These are phyloP conservation scores for Columba janthina DNA, from an alignment of 2,113 vertebrate species.

Conservation along the genomic window DNA sequence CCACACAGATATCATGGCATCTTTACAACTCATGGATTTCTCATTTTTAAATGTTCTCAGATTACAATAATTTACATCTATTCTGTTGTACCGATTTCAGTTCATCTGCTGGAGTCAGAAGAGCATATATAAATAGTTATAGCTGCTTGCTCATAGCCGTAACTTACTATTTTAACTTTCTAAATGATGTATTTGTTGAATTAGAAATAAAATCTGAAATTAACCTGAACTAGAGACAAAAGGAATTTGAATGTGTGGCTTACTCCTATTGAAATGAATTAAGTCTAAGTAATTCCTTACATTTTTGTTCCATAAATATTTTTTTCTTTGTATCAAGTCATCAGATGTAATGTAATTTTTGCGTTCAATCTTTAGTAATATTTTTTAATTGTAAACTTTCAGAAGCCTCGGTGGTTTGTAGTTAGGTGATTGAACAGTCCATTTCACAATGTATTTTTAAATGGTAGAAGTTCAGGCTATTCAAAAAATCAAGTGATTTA, in stretches of 20 bases:
- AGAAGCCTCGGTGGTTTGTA: not conserved
- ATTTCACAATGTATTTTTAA: not conserved
- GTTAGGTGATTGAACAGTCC: not conserved
- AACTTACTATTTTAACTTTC: not conserved
- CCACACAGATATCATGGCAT: not conserved
- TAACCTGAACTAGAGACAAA: not conserved
- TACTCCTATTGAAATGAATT: not conserved
- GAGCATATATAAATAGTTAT: not conserved
- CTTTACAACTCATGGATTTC: not conserved
- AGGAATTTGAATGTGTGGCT: not conserved
- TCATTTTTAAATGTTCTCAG: not conserved
- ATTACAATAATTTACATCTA: not conserved
- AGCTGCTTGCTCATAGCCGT: not conserved
- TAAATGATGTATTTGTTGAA: not conserved
- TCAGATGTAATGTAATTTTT: not conserved
- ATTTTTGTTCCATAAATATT: not conserved
- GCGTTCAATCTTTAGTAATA: not conserved
- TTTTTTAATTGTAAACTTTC: not conserved
- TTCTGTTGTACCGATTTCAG: not conserved
- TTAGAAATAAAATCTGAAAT: not conserved
- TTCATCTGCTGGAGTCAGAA: not conserved
- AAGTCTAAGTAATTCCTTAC: not conserved
- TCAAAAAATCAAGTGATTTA: not conserved
- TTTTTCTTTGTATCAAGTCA: not conserved
- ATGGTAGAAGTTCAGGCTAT: not conserved